phyloP scores from a whole-genome alignment of 2,888 invertebrate species.

The Deroplatys truncata region DNA sequence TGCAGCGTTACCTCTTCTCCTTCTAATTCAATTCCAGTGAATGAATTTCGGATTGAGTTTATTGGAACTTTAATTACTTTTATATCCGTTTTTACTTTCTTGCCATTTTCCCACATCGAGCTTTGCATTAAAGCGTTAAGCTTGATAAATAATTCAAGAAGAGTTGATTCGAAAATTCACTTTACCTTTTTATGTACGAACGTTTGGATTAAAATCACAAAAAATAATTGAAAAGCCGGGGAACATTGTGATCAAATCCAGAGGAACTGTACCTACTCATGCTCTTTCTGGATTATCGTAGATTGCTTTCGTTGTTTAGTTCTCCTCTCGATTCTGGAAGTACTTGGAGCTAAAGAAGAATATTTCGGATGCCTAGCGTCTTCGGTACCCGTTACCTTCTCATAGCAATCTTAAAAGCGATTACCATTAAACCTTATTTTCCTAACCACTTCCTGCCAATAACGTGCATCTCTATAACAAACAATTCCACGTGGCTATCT shows the following conservation, averaged over 20 bases:
- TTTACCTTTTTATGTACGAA: neutral
- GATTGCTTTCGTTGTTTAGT: too few relatives aligned
- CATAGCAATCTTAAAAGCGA: too few relatives aligned
- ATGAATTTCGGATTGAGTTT: neutral
- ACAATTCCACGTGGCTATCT: too few relatives aligned
- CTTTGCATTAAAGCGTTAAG: neutral
- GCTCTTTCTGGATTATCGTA: too few relatives aligned
- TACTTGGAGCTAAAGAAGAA: too few relatives aligned
- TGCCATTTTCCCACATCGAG: neutral
- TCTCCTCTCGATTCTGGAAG: too few relatives aligned
- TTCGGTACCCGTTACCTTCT: too few relatives aligned
- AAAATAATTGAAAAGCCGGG: neutral
- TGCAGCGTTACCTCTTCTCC: neutral
- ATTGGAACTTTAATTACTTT: neutral
- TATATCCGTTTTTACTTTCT: neutral
- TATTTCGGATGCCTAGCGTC: too few relatives aligned
- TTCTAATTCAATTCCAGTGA: neutral
- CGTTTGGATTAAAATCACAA: neutral
- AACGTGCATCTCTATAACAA: too few relatives aligned
- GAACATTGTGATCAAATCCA: neutral
- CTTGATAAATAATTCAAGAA: neutral
- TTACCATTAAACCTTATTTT: too few relatives aligned
- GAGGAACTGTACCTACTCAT: neutral
- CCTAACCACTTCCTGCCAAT: too few relatives aligned
- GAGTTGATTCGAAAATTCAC: neutral